Percentiles rank a stretch among this genome's conserved stretches.
Conservation (phyloP, 2,113 vertebrate genomes). For the Spheniscus mendiculus region DNA sequence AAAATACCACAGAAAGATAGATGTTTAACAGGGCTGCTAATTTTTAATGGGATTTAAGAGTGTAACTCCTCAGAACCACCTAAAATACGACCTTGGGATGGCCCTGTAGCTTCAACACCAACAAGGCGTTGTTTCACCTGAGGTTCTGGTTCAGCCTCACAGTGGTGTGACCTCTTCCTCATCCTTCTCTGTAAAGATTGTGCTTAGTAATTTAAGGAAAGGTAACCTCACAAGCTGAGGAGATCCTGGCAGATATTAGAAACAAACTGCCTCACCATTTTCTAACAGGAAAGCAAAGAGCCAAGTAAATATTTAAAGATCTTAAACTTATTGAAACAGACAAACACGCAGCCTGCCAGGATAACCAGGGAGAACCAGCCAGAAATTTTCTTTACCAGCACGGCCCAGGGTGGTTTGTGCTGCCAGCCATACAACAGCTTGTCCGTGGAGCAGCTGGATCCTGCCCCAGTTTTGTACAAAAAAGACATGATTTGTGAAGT, state of each 20-base stretch:
- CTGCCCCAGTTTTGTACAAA: neutral
- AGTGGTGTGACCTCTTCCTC: fast-evolving
- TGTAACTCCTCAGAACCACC: neutral
- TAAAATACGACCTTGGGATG: neutral
- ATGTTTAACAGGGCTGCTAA: neutral
- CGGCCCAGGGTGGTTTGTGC: fast-evolving
- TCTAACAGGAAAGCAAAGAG: neutral
- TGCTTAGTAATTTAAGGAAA: neutral
- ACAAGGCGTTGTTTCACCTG: neutral
- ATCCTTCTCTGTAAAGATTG: neutral
- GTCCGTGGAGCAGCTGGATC: neutral
- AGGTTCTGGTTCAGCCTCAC: neutral
- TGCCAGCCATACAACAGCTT: neutral
- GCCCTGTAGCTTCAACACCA: neutral
- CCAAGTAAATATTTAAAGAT: constrained; percentile 18
- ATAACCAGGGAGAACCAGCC: neutral
- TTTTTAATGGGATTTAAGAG: neutral
- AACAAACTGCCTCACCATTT: neutral
- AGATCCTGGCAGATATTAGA: neutral
- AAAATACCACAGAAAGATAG: neutral
- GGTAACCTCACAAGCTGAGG: neutral
- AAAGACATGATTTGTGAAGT: neutral
- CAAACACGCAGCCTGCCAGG: neutral
- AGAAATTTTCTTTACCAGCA: neutral
- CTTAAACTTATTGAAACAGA: neutral